Base-by-base conservation (phyloP, 2,113 vertebrate genomes). In the Garra rufa region DNA sequence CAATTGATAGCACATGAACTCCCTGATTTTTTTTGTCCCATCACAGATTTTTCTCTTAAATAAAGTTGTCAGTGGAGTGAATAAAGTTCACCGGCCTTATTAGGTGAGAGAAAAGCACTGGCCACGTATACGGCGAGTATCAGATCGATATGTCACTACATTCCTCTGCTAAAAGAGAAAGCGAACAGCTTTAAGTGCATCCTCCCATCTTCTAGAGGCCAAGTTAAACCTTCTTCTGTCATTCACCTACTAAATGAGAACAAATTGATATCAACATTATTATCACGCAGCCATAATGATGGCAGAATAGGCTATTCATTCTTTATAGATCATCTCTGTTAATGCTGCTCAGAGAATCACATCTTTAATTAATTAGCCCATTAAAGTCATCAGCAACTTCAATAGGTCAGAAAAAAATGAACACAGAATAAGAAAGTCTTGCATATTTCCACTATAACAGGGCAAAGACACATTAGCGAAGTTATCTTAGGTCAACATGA, bases 291-390 rank as follows among this genome's bases (percentile, higher is more conserved):
- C 61, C 30, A 77, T 55, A 69, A 69, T 43, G 34, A 77, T 15
- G 28, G 50, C 26, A 69, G 17, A 69, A 26, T 15, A 57, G 38
- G 38, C 83, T 44, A 38, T 59, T 44, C 3, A 21, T 79, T 38
- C 48, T 70, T 28, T 30, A 44, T 46, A 71, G 50, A 81, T 81
- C 57, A 46, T 81, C 26, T 81, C 19, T 21, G 13, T 8, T 79
- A 43, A 57, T 57, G n/a, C 17, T 26, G 28, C 14, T 84, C 73
- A 55, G 43, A 84, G 74, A 69, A 69, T 46, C 46, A 46, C 26
- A 67, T 79, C 26, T 61, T 85, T 63, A 80, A 74, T 85, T 50
- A 48, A 81, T 81, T 52, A 61, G 2, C 26, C 52, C 11, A 71
- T 78, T 46, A 79, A 41, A 70, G 14, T 46, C 48, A n/a, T 71